Base-by-base conservation (phyloP, 2,797 vertebrate species). In the Danio choprae region DNA sequence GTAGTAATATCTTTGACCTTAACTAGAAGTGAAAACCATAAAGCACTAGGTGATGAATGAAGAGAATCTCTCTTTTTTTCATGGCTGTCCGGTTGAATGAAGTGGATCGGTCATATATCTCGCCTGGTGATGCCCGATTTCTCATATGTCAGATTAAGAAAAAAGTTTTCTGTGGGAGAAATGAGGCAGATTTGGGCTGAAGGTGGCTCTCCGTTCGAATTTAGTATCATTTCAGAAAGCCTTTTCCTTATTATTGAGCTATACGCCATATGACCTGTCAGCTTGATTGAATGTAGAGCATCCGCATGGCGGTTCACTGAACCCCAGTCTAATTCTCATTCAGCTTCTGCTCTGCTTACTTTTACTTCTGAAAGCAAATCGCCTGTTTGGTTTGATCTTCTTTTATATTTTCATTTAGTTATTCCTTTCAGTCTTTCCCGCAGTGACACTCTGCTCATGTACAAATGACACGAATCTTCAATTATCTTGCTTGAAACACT, bases 141-240 rank as follows among this genome's bases (percentile, higher is more conserved):
- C 38, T 77, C 65, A 67, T 29, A 43, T 70, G 68, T 68, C 60
- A 65, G 59, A 64, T 84, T 80, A 81, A 65, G 60, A 50, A 56
- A 53, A 73, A 20, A 29, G 22, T 59, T 60, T 58, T 29, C 36
- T 62, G 2, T 68, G 69, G 41, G 55, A 48, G 29, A 77, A 59
- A 59, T 58, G 29, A 58, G 22, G 64, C 11, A 2, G 41, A 58
- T 67, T 38, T 68, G 0, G 5, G 1, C 43, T 46, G 53, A 77
- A 68, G 64, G 53, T 68, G 43, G 58, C 75, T 77, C 64, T 59
- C 18, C 10, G 10, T 48, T 68, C 40, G 22, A 68, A 58, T 48
- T 76, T 2, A 0, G 76, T 74, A 65, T 38, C 48, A 44, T 65
- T 65, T 44, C 5, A 29, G 50, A 43, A 15, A 55, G 41, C 41